Conservation (phyloP, 2,797 vertebrate species). For the Gymnopithys bicolor region DNA sequence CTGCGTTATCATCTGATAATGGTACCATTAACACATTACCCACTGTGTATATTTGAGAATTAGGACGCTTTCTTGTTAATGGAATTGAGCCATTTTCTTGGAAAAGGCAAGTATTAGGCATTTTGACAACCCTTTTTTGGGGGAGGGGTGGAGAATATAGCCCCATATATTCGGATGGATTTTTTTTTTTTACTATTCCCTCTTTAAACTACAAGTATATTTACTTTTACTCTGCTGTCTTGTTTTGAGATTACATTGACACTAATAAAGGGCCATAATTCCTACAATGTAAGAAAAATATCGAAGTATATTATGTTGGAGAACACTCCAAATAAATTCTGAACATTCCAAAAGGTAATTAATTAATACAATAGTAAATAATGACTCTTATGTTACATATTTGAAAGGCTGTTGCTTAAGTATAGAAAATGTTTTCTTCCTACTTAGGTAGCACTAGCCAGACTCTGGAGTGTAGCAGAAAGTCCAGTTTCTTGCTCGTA, state of each 20-base stretch:
- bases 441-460: neutral
- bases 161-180: neutral
- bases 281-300: neutral
- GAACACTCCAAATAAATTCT: neutral
- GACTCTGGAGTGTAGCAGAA: neutral
- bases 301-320: neutral
- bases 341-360: neutral
- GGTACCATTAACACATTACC: conserved; percentile 77
- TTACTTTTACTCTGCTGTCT: neutral
- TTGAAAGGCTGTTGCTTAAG: neutral
- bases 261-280: neutral
- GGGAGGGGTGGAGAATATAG: neutral
- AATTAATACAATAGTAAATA: neutral
- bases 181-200: neutral
- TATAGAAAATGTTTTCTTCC: neutral
- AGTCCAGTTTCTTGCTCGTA: neutral
- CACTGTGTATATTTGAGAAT: conserved; percentile 78
- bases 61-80: conserved; percentile 72
- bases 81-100: conserved; percentile 67
- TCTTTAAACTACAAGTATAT: neutral
- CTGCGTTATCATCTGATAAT: conserved; percentile 74
- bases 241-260: neutral
- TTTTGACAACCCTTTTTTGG: conserved; percentile 43
- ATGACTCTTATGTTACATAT: neutral
- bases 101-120: conserved; percentile 45